phyloP scores from a whole-genome alignment of 2,797 vertebrate genomes.

The Chiroxiphia lanceolata region DNA sequence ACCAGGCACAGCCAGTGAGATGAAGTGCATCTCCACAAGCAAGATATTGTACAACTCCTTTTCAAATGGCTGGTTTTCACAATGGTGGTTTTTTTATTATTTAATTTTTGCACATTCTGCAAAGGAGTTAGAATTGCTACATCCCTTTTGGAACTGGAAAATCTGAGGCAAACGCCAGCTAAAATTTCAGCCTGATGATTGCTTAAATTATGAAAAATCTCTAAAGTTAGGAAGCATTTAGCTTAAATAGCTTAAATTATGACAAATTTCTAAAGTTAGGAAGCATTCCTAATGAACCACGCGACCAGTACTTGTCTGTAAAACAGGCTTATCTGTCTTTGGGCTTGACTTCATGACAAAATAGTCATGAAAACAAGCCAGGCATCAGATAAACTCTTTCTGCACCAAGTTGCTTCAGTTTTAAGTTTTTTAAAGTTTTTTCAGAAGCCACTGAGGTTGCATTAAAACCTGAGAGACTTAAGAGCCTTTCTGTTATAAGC shows the following conservation, averaged over 20 bases:
- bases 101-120: neutral
- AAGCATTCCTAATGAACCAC: neutral
- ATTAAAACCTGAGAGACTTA: neutral
- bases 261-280: neutral
- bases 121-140: neutral
- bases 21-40: neutral
- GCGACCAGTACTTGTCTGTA: neutral
- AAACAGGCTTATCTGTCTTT: neutral
- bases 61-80: neutral
- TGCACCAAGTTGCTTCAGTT: accelerated
- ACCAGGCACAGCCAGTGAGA: neutral
- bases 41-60: neutral
- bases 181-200: neutral
- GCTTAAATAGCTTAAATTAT: neutral
- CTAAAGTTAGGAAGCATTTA: neutral
- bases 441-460: neutral
- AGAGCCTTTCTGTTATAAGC: neutral
- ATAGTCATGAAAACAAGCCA: neutral
- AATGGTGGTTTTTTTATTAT: accelerated
- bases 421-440: too few relatives aligned
- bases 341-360: neutral
- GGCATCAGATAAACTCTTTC: neutral
- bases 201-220: neutral
- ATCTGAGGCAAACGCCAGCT: neutral
- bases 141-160: neutral